These are phyloP conservation scores for Fulica atra DNA, from an alignment of 2,113 vertebrate genomes.

Conservation along the genomic window DNA sequence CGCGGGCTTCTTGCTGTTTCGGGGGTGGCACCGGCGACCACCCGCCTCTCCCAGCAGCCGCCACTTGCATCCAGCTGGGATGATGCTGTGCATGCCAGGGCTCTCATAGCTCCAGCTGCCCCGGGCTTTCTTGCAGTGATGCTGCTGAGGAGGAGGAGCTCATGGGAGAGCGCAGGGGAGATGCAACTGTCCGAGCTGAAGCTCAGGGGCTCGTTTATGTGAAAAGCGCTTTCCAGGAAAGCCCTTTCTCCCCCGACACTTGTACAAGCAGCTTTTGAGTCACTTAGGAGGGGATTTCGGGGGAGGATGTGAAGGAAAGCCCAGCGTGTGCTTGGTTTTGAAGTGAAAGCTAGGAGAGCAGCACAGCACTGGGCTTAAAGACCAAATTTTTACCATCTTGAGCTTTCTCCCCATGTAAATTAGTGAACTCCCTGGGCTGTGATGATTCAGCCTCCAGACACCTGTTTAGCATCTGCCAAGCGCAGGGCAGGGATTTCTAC, in stretches of 20 bases:
- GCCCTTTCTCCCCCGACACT: background rate
- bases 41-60: background rate
- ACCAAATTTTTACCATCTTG: background rate
- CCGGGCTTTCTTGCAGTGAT: background rate
- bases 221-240: background rate
- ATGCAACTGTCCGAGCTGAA: background rate
- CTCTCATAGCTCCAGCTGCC: background rate
- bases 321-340: background rate
- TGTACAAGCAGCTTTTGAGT: background rate
- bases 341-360: background rate
- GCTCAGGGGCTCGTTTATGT: background rate
- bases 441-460: background rate
- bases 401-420: background rate
- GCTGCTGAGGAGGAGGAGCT: background rate
- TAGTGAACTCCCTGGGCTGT: background rate
- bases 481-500: background rate
- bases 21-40: fast-evolving
- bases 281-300: background rate
- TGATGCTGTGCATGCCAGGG: fast-evolving
- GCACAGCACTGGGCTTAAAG: background rate
- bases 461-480: background rate
- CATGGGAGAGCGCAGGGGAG: background rate
- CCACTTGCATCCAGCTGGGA: background rate
- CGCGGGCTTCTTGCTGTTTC: fast-evolving
- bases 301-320: background rate